Evolutionary conservation across 2,797 vertebrate species (phyloP), one percentile per base, ranked within the genome.

Genomic region (Enteromius mattozi): DNA sequence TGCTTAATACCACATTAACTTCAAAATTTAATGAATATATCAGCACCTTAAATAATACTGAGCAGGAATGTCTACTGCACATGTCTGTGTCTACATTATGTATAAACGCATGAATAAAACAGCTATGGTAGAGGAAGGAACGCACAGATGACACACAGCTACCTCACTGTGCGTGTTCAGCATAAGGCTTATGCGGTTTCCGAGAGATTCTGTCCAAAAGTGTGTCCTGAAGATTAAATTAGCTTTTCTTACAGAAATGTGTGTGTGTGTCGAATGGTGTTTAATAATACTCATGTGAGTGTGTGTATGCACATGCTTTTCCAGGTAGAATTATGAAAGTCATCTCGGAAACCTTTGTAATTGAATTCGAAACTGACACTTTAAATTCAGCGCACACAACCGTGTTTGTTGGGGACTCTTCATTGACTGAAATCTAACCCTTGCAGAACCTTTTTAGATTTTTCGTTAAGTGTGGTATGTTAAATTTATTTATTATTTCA

Each of bases 61-160:
- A 71, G 68, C 35, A 63, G 16, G 40, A 35, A 37, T 72, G 27
- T 63, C 45, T 66, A 27, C 49, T 66, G 54, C 69, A 63, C 69
- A 61, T 61, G 19, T 72, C 24, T 5, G 17, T 47, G 8, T 72
- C 27, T 81, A 7, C 54, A 81, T 72, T 35, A 63, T 75, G 45
- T 61, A 75, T 49, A 37, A 37, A 75, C 0, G n/a, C 27, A 75
- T 82, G 5, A 74, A 66, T 75, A 82, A 82, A 65, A 82, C 30
- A 37, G 10, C 12, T 21, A 21, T 71, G 49, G 33, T 17, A 24
- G 27, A 45, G 80, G 19, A 61, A 61, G 51, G 35, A 42, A 37
- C 0, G 3, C n/a, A 42, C 14, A 61, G 35, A 61, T 42, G n/a
- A 27, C 54, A 45, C 37, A 61, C 35, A 61, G 37, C 75, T 61